Percentiles rank a stretch among this genome's conserved stretches.
These are phyloP conservation scores for Martes martes DNA, from an alignment of 2,113 vertebrate genomes.

Conservation along the genomic window DNA sequence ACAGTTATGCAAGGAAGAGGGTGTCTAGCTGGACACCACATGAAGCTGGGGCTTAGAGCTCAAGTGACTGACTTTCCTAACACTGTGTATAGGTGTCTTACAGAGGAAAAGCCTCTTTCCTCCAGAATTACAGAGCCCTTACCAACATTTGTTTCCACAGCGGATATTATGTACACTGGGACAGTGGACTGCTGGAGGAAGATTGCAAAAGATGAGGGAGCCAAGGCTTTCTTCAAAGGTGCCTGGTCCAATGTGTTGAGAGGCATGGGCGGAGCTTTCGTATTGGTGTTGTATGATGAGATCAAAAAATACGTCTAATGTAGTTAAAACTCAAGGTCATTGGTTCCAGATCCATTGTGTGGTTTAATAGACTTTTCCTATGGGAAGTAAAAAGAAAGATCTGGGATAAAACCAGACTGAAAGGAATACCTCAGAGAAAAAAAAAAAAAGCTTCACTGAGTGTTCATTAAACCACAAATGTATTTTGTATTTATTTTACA, in stretches of 20 bases:
- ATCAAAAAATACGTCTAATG: slow-evolving; percentile 95
- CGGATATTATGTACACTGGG: slow-evolving; percentile 98
- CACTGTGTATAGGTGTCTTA: not conserved
- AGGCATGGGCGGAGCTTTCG: slow-evolving; percentile 99
- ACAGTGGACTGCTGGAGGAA: slow-evolving; percentile 99
- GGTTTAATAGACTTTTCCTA: slow-evolving; percentile 85
- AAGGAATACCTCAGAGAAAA: slow-evolving; percentile 55
- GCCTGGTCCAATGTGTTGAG: slow-evolving; percentile 99
- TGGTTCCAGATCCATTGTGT: slow-evolving; percentile 81
- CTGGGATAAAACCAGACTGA: slow-evolving; percentile 66
- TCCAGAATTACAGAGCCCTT: not conserved
- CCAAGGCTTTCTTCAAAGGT: slow-evolving; percentile 97
- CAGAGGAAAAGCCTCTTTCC: not conserved
- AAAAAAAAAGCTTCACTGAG: slow-evolving; percentile 53
- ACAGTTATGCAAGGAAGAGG: not conserved
- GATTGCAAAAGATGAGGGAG: slow-evolving; percentile 95
- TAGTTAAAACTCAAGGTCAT: slow-evolving; percentile 71
- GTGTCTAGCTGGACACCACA: not conserved
- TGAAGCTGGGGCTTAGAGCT: not conserved
- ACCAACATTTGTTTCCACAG: slow-evolving; percentile 84
- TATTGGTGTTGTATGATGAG: slow-evolving; percentile 98
- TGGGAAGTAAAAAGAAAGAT: slow-evolving; percentile 77
- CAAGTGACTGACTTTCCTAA: not conserved
- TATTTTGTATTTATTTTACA: slow-evolving; percentile 85
- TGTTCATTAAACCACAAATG: slow-evolving; percentile 75